Conservation (phyloP, 64 coral and sea anemone genomes). For the Stichodactyla helianthus region DNA sequence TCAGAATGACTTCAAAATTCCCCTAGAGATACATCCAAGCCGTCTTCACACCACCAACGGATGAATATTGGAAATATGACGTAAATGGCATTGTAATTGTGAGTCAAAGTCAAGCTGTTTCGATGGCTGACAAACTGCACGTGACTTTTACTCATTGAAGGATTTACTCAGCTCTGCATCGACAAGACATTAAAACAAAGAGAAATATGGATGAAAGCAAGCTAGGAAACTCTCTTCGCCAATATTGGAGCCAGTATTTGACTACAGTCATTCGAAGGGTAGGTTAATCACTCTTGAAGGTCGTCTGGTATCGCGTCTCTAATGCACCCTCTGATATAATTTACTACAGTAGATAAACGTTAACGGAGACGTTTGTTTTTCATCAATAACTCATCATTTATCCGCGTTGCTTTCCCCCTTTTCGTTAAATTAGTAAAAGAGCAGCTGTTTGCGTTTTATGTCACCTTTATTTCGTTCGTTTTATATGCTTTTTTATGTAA, state of each 20-base stretch:
- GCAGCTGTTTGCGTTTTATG: too few relatives aligned
- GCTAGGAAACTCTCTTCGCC: not conserved
- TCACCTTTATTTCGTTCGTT: too few relatives aligned
- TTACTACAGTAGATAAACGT: too few relatives aligned
- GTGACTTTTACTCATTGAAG: not conserved
- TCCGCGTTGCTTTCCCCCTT: too few relatives aligned
- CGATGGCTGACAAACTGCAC: conserved; percentile 4
- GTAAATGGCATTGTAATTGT: not conserved
- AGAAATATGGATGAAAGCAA: not conserved
- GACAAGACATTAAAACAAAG: not conserved
- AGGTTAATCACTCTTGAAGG: not conserved
- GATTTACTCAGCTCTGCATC: not conserved
- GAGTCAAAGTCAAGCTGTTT: not conserved
- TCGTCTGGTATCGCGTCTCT: too few relatives aligned
- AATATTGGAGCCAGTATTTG: not conserved
- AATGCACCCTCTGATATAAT: too few relatives aligned
- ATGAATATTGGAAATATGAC: not conserved
- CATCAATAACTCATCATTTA: too few relatives aligned
- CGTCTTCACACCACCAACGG: not conserved
- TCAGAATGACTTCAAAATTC: not conserved
- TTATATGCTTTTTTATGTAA: too few relatives aligned
- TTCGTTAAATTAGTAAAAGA: too few relatives aligned
- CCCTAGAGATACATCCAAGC: not conserved
- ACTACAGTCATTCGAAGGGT: not conserved
- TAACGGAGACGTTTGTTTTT: too few relatives aligned